Base-by-base conservation (phyloP, 2,888 invertebrate genomes). In the Lycocerus yunnanus region DNA sequence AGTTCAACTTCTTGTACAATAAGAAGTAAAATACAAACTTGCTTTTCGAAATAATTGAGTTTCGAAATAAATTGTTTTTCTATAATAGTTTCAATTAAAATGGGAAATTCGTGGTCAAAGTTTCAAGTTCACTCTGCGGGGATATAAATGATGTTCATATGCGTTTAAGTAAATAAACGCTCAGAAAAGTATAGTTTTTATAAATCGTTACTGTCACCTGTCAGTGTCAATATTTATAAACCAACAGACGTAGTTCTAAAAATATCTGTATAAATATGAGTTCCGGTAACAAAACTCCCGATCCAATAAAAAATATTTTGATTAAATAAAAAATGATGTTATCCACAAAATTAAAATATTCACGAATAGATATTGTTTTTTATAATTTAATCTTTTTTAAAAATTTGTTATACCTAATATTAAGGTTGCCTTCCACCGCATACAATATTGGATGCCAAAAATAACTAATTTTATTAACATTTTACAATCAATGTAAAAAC, bases 11-110 rank as follows among this genome's bases (percentile, higher is more conserved):
- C 61, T 69, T 63, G 63, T 58, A 63, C 15, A 58, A 58, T 63
- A 69, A 14, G 16, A 69, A 14, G 16, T 60, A 63, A 69, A 69
- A 61, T 60, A 43, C 21, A 60, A 68, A 68, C 60, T 27, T 59
- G 16, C 63, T 63, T 63, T 69, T 63, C 59, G 59, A 68, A 13
- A 24, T 69, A 69, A 69, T 69, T 69, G 63, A 69, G 27, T 69
- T 69, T 63, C 27, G 15, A 69, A 69, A 69, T 63, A 63, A 63
- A 69, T 63, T 63, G 69, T 20, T 69, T 63, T 59, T 58, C 68
- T 68, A 68, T 68, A 68, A 68, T 18, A 58, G 58, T 58, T 58
- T 69, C 43, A 69, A 43, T 43, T 43, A 43, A 43, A 43, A n/a
- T n/a, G n/a, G n/a, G 43, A 43, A 43, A 43, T n/a, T 43, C 8